Conservation (phyloP, 2,113 vertebrate species). For the Pao palembangensis region DNA sequence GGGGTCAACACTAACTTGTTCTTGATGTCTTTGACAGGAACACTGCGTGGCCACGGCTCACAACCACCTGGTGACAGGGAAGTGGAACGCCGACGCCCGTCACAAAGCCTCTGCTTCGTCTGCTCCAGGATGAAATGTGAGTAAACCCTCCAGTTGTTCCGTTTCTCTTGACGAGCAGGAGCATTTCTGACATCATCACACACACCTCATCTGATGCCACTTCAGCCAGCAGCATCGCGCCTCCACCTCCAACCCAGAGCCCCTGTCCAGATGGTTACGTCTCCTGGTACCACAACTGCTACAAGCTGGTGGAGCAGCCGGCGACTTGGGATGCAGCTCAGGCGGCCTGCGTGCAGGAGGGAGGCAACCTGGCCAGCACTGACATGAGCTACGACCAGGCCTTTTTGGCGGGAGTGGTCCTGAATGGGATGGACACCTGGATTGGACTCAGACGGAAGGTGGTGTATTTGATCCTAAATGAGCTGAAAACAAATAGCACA, state of each 20-base stretch:
- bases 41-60: conserved; percentile 70
- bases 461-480: not conserved
- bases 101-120: conserved; percentile 64
- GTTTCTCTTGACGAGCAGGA: too few relatives aligned
- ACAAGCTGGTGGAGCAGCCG: conserved; percentile 65
- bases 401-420: conserved; percentile 68
- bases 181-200: not conserved
- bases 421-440: conserved; percentile 70
- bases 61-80: conserved; percentile 52
- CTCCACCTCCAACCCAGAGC: conserved; percentile 64
- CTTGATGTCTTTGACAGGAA: conserved; percentile 55
- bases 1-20: not conserved
- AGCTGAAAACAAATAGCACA: not conserved
- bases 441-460: conserved; percentile 74
- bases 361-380: conserved; percentile 72
- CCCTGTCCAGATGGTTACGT: conserved; percentile 66
- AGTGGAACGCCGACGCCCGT: conserved; percentile 75
- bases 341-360: conserved; percentile 49
- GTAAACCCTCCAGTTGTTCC: conserved; percentile 4
- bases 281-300: conserved; percentile 76
- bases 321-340: conserved; percentile 68
- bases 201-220: conserved; percentile 3
- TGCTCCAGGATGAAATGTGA: conserved; percentile 77
- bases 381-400: conserved; percentile 80
- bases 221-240: conserved; percentile 62